Evolutionary conservation across 2,888 invertebrate species (phyloP).

Genomic region (Apamea crenata): DNA sequence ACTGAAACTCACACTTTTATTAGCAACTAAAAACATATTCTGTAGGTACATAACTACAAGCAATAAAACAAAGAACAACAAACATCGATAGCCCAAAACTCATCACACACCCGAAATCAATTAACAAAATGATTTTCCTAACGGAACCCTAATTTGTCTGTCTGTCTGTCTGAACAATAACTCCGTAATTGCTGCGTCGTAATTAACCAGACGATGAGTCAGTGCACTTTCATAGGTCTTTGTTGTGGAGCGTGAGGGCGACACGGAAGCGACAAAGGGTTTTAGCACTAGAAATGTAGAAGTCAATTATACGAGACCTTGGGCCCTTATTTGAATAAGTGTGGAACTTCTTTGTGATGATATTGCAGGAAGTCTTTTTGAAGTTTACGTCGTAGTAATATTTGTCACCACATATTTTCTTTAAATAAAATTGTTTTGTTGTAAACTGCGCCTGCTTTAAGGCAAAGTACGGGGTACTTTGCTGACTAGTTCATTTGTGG

Average conservation of each 20-base stretch:
- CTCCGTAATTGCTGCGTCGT: constrained; percentile 63
- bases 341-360: constrained; percentile 47
- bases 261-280: constrained; percentile 63
- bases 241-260: constrained; percentile 58
- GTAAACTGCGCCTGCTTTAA: neutral
- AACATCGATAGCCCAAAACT: constrained; percentile 28
- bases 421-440: neutral
- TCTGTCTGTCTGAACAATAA: constrained; percentile 70
- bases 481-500: neutral
- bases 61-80: constrained; percentile 29
- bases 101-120: constrained; percentile 33
- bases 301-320: constrained; percentile 63
- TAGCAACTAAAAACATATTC: neutral
- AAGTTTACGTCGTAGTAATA: constrained; percentile 24
- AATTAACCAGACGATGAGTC: constrained; percentile 66
- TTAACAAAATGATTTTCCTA: constrained; percentile 42
- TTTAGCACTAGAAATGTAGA: constrained; percentile 61
- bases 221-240: constrained; percentile 69
- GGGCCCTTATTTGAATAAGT: constrained; percentile 58
- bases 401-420: neutral
- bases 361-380: constrained; percentile 51
- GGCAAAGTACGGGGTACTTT: neutral
- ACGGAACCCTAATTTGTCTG: constrained; percentile 69
- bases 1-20: too few species aligned
- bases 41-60: neutral